These are phyloP conservation scores for Ceriagrion tenellum DNA, from an alignment of 2,888 invertebrate species.

Conservation along the genomic window DNA sequence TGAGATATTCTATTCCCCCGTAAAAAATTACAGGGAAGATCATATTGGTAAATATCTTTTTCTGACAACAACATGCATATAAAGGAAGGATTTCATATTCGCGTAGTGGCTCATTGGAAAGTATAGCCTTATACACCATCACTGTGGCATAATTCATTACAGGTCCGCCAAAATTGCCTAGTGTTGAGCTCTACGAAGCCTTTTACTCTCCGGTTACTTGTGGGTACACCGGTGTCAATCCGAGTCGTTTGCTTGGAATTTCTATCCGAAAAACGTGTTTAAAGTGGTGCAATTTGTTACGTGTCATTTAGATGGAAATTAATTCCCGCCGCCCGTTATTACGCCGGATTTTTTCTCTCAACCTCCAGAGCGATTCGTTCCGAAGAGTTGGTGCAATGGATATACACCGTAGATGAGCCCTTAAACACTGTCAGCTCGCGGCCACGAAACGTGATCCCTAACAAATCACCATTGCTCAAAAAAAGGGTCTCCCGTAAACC, in stretches of 20 bases:
- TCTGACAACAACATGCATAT: too few relatives aligned
- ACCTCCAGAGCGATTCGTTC: not conserved
- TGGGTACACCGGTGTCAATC: not conserved
- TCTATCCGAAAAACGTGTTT: not conserved
- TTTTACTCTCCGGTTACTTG: not conserved
- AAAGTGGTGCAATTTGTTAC: not conserved
- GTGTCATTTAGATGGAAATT: not conserved
- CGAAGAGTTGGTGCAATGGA: not conserved
- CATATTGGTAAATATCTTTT: too few relatives aligned
- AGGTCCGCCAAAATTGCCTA: too few relatives aligned
- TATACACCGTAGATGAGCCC: not conserved
- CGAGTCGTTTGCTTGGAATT: not conserved
- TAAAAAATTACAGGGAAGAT: too few relatives aligned
- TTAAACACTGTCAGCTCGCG: not conserved
- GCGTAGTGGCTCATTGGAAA: too few relatives aligned
- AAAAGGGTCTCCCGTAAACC: not conserved
- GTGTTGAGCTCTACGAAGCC: too few relatives aligned
- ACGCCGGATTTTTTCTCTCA: not conserved
- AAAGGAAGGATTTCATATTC: too few relatives aligned
- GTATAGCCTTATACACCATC: too few relatives aligned
- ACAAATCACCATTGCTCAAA: not conserved
- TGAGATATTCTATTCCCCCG: too few relatives aligned
- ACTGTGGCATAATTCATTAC: too few relatives aligned
- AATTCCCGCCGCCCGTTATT: not conserved
- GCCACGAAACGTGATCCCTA: not conserved